A percentile compares a stretch with the other conserved stretches of the same genome.
These are phyloP conservation scores for Cyphomyrus discorhynchus DNA, from an alignment of 2,113 vertebrate species.

Conservation along the genomic window DNA sequence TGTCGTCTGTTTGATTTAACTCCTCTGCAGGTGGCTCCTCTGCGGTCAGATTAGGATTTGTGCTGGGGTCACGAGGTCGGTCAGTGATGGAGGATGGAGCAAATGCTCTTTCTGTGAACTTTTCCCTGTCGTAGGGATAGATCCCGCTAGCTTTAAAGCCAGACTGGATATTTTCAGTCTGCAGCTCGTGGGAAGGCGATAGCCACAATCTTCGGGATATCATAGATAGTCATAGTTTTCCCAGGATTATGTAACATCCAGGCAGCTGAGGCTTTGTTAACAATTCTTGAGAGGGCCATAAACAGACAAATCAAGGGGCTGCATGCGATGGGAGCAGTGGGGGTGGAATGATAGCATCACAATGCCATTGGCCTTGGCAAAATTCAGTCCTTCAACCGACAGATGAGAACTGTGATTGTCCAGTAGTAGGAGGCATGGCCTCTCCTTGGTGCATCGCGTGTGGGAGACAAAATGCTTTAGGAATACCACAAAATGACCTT, in stretches of 20 bases:
- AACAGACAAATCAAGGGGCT: slow-evolving; percentile 8
- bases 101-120: neutral
- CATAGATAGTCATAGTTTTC: slow-evolving; percentile 11
- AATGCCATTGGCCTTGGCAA: neutral
- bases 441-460: neutral
- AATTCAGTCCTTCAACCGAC: neutral
- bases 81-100: neutral
- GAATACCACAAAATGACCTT: slow-evolving; percentile 3
- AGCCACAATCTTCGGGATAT: slow-evolving; percentile 20
- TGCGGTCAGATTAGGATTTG: neutral
- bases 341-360: neutral
- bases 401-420: slow-evolving; percentile 5
- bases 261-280: neutral
- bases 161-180: slow-evolving; percentile 2
- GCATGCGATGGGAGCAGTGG: slow-evolving; percentile 6
- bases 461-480: slow-evolving; percentile 11
- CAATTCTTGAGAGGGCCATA: neutral
- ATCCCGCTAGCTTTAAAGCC: slow-evolving; percentile 16
- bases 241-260: slow-evolving; percentile 14
- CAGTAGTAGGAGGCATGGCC: neutral
- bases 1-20: neutral
- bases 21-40: neutral
- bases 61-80: too few species aligned
- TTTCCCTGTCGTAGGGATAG: slow-evolving; percentile 1
- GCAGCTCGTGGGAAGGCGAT: neutral